Evolutionary conservation across 2,113 vertebrate species (phyloP).

Genomic region (Sphyrna mokarran): DNA sequence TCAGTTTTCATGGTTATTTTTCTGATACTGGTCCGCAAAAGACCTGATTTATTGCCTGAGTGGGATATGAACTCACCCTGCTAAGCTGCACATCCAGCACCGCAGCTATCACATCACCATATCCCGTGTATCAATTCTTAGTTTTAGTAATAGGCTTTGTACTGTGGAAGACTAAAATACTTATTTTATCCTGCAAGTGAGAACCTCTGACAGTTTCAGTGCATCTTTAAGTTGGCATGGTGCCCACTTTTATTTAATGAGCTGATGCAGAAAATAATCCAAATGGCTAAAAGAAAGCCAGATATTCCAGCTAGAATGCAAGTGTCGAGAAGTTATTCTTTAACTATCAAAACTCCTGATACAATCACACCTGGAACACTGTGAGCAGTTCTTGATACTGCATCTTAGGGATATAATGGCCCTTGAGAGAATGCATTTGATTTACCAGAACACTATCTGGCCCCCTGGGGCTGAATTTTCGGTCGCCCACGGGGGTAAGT

Average conservation of each 20-base stretch:
- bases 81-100: not conserved
- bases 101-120: not conserved
- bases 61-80: not conserved
- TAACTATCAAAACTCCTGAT: not conserved
- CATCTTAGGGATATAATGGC: not conserved
- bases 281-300: not conserved
- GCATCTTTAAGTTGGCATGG: not conserved
- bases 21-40: not conserved
- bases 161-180: not conserved
- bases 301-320: not conserved
- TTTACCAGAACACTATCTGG: not conserved
- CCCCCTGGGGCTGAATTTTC: too few species aligned
- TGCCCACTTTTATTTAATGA: not conserved
- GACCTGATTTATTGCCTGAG: not conserved
- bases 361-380: not conserved
- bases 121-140: not conserved
- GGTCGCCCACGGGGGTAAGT: not conserved
- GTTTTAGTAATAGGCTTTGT: not conserved
- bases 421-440: not conserved
- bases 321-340: not conserved
- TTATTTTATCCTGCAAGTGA: not conserved
- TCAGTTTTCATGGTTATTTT: not conserved
- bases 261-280: not conserved
- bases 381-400: not conserved
- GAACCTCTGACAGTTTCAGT: not conserved